Base-by-base conservation (phyloP, 2,113 vertebrate genomes). In the Rhadina sibilatrix region DNA sequence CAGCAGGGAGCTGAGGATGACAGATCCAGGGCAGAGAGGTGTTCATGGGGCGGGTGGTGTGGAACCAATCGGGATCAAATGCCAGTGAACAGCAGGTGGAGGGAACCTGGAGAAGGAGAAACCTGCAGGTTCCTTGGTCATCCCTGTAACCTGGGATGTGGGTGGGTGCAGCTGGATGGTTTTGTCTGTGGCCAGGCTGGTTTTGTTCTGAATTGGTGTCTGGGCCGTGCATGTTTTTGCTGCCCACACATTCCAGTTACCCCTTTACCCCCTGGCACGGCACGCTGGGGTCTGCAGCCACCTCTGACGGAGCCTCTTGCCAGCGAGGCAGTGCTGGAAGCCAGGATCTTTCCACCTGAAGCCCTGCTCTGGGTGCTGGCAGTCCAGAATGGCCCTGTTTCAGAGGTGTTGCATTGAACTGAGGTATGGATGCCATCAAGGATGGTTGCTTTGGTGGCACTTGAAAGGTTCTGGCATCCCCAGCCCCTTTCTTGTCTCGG, bases 31-130 rank as follows among this genome's bases (percentile, higher is more conserved):
- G 16, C 35, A 40, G 49, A 56, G 40, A 75, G 0, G 0, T 15
- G 15, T 52, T 72, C 64, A 1, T 24, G 27, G 33, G 1, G 15
- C 3, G 0, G 1, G 1, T 1, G 6, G 7, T 44, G n/a, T 28
- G 53, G 56, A 49, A 54, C 2, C 1, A 20, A 10, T 20, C 1
- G 1, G 1, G 37, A 35, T 66, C 46, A 30, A 50, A 47, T 0
- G 1, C 46, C 21, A 31, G 9, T 2, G 5, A 82, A 20, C 5
- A 52, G 59, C 40, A n/a, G 27, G 24, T 50, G 33, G n/a, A 83
- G 59, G 28, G 33, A 24, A 15, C 6, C 2, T 8, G 33, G 49
- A 37, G 15, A 27, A 52, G n/a, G 49, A 35, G 21, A 80, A 77
- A 14, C 5, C 30, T 18, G 40, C 6, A 1, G 1, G 6, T 59